Evolutionary conservation across 2,113 vertebrate species (phyloP), one percentile per base, ranked within the genome.

Genomic region (Mobula birostris): DNA sequence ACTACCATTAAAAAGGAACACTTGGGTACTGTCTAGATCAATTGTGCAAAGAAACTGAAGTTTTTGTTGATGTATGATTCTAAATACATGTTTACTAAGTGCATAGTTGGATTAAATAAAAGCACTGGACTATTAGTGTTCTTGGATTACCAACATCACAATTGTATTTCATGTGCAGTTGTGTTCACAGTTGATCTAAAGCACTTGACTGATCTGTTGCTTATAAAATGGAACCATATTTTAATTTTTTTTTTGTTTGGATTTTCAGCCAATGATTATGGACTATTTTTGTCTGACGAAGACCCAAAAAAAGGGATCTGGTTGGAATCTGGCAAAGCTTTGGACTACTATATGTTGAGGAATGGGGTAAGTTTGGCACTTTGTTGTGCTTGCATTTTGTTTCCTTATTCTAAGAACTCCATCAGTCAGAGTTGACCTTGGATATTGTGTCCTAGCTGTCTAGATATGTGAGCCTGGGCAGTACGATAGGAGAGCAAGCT

Each of bases 291-390:
- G 94, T 99, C 98, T 29, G 98, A 99, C 94, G 98, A 99, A 95
- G 99, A 99, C 96, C 98, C 98, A 94, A 99, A 99, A 96, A 99
- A 99, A 95, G 98, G 99, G 36, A 99, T 99, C 95, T 99, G 98
- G 98, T 96, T 99, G 95, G 99, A 99, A 95, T 97, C 98, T 2
- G 98, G 98, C 94, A 99, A 99, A 96, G 98, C 98, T 78, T 96
- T 99, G 96, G 99, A 99, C 96, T 99, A 99, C 96, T 99, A 99
- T 96, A 99, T 99, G 99, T 97, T 99, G 95, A 98, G 98, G 95
- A 99, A 98, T 95, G 99, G 99, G 96, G 99, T 99, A 95, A 97
- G 98, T 96, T 90, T 61, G 5, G 36, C 7, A 40, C 72, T 70
- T 74, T 72, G 29, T n/a, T 70, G 5, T 70, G 14, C 32, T 74